Evolutionary conservation across 1,140 invertebrate species (phyloP).

Genomic region (Ridgeia piscesae): DNA sequence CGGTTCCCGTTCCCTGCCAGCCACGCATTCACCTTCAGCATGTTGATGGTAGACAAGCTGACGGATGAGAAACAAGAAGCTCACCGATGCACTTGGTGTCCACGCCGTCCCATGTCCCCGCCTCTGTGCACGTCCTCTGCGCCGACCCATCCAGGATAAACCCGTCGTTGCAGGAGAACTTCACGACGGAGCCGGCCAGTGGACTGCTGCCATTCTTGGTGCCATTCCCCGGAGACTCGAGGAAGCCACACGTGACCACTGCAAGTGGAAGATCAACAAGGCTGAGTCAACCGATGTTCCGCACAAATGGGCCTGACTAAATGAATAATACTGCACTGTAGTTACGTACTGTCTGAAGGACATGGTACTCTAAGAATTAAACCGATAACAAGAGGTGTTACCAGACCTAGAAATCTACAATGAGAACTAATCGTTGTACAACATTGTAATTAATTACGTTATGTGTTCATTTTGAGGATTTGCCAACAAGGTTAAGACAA

Average conservation of each 20-base stretch:
- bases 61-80: too few species aligned
- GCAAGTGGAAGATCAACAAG: neutral
- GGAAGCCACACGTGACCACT: neutral
- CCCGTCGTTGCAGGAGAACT: neutral
- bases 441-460: too few species aligned
- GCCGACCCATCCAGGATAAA: neutral
- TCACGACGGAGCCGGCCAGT: neutral
- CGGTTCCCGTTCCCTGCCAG: too few species aligned
- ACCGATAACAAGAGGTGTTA: neutral
- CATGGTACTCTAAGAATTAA: neutral
- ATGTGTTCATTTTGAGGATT: too few species aligned
- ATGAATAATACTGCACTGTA: neutral
- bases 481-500: too few species aligned
- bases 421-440: too few species aligned
- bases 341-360: neutral
- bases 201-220: neutral
- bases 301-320: neutral
- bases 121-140: neutral
- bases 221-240: neutral
- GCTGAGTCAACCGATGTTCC: neutral
- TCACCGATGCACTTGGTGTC: neutral
- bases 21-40: too few species aligned
- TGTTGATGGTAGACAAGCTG: too few species aligned
- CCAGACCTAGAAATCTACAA: neutral
- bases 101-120: neutral